phyloP scores from a whole-genome alignment of 1,140 invertebrate species.

The Drosophila asahinai region DNA sequence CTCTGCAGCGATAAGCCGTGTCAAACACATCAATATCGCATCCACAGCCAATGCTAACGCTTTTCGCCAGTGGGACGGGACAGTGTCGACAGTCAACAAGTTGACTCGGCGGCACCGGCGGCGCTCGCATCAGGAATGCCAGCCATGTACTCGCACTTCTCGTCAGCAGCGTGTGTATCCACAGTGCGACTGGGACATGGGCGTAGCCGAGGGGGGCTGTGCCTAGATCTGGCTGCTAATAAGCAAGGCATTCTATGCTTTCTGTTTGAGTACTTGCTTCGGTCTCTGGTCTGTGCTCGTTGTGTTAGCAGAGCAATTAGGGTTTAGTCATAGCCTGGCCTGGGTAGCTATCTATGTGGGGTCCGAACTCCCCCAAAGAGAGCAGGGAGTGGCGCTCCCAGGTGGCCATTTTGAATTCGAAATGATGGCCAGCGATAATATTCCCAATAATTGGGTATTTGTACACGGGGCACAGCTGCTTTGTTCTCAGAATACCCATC shows the following conservation, averaged over 20 bases:
- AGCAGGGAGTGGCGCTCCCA: neutral
- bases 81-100: slow-evolving; percentile 44
- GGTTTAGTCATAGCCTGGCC: slow-evolving; percentile 13
- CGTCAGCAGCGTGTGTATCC: slow-evolving; percentile 4
- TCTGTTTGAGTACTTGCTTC: slow-evolving; percentile 12
- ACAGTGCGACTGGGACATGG: slow-evolving; percentile 7
- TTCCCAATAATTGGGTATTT: slow-evolving; percentile 14
- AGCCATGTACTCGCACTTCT: slow-evolving; percentile 32
- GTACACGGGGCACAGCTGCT: slow-evolving; percentile 36
- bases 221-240: slow-evolving; percentile 29
- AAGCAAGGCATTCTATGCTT: slow-evolving; percentile 38
- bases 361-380: neutral
- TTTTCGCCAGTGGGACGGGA: slow-evolving; percentile 14
- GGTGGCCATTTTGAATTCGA: slow-evolving; percentile 28
- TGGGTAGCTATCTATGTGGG: neutral
- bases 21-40: slow-evolving; percentile 5
- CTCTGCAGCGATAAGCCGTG: slow-evolving; percentile 26
- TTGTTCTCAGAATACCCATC: slow-evolving; percentile 33
- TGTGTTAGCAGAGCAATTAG: slow-evolving; percentile 32
- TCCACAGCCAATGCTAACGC: slow-evolving; percentile 6
- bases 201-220: neutral
- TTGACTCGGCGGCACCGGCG: slow-evolving; percentile 5
- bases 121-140: slow-evolving; percentile 31
- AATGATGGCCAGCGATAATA: slow-evolving; percentile 22
- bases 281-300: slow-evolving; percentile 1